Base-by-base conservation (phyloP, 2,113 vertebrate genomes). In the Vanacampus margaritifer region DNA sequence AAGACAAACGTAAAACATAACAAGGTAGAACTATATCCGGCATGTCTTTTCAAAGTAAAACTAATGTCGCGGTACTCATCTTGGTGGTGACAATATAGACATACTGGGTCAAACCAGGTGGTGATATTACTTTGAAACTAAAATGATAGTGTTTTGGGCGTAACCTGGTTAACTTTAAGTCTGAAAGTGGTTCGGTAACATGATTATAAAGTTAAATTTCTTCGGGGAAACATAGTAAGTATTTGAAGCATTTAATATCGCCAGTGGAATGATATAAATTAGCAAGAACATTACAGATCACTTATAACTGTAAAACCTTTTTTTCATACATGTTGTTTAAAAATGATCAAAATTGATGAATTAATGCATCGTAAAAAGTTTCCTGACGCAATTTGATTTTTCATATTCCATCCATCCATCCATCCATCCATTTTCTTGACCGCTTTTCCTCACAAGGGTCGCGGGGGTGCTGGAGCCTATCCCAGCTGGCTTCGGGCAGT, bases 11-110 rank as follows among this genome's bases (percentile, higher is more conserved):
- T 37, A 23, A 26, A n/a, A n/a, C 8, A 10, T 23, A 5, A 11
- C 1, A 0, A 9, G 0, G 35, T 6, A 39, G 7, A 14, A 43
- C n/a, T 1, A 70, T 67, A 69, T 83, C 87, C 85, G 80, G 57
- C 24, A 17, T 2, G 0, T 1, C 0, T 32, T 2, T 64, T 79
- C 78, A 82, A 65, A 74, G 69, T 80, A 80, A 84, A 82, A 50
- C 17, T 7, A 9, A 17, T 7, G 5, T 37, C 4, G 5, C 8
- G 11, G 12, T 26, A 26, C 13, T 54, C 5, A 14, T 53, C 23
- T n/a, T 50, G 48, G 21, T 50, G 48, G 11, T 13, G 23, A 24
- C 11, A 53, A 23, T 51, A 24, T 53, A 14, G 51, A 23, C 23
- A 26, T 1, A 19, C 4, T 21, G 10, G 16, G 1, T 5, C 9